These are phyloP conservation scores for Listronotus bonariensis DNA, from an alignment of 1,140 invertebrate genomes.

Conservation along the genomic window DNA sequence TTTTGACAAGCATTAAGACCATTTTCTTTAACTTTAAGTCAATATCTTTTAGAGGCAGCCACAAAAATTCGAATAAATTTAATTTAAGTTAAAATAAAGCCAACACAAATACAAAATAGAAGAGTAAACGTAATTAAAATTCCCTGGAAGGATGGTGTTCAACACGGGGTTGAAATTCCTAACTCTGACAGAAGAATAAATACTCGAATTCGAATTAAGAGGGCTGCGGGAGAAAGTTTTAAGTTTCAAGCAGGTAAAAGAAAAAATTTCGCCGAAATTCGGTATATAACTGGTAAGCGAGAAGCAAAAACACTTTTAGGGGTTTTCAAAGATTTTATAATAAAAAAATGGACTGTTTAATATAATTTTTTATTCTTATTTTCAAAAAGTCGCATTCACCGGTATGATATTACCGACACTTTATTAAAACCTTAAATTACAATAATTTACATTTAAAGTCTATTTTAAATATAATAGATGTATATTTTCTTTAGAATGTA, in stretches of 20 bases:
- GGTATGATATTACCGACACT: no score
- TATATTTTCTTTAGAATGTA: no score
- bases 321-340: no score
- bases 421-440: no score
- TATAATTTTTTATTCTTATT: no score
- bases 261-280: conserved; percentile 34
- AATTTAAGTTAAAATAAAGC: conserved; percentile 49
- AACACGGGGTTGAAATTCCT: conserved; percentile 46
- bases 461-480: no score
- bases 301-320: conserved; percentile 23
- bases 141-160: conserved; percentile 49
- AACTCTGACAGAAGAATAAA: conserved; percentile 48
- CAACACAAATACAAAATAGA: conserved; percentile 45
- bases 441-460: no score
- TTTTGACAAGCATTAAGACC: no score
- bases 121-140: conserved; percentile 53
- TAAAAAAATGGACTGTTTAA: no score
- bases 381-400: no score
- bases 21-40: conserved; percentile 1
- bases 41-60: conserved; percentile 31
- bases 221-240: conserved; percentile 28
- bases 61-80: conserved; percentile 49
- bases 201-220: conserved; percentile 50
- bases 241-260: conserved; percentile 34
- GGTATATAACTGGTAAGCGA: conserved; percentile 30